A percentile compares a stretch with the other conserved stretches of the same genome.
phyloP scores from a whole-genome alignment of 2,797 vertebrate species.

The Aselliscus stoliczkanus region DNA sequence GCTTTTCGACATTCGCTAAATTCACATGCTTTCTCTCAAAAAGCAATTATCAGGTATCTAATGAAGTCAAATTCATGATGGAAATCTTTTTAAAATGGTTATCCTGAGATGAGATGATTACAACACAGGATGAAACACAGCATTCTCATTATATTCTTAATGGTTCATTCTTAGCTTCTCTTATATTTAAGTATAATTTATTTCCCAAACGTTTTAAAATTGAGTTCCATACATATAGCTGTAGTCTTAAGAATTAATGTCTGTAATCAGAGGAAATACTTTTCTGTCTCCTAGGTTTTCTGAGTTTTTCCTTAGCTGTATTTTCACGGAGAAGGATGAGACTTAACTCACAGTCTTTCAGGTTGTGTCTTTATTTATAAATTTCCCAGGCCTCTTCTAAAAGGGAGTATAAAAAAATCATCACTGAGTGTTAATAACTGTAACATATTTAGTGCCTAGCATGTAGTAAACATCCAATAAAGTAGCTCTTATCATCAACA shows the following conservation, averaged over 20 bases:
- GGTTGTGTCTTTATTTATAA: neutral
- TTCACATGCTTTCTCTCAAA: neutral
- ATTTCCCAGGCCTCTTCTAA: conserved; percentile 39
- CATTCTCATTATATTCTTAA: neutral
- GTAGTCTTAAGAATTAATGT: neutral
- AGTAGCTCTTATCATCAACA: neutral
- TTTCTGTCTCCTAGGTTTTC: neutral
- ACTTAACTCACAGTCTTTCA: conserved; percentile 28
- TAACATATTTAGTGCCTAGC: neutral
- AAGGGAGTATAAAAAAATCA: neutral
- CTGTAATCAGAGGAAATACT: neutral
- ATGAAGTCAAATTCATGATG: conserved; percentile 7
- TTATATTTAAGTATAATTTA: neutral
- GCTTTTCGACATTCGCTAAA: neutral
- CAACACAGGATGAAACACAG: neutral
- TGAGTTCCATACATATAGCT: neutral
- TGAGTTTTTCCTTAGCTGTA: conserved; percentile 14
- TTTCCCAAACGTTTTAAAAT: neutral
- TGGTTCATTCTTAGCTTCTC: neutral
- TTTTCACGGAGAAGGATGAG: conserved; percentile 20
- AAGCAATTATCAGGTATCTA: conserved; percentile 27
- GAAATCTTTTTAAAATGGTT: neutral
- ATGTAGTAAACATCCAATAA: conserved; percentile 17
- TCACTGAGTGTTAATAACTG: neutral
- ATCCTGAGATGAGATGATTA: conserved; percentile 2